Base-by-base conservation (phyloP, 2,797 vertebrate genomes). In the Typhlichthys eigenmanni region DNA sequence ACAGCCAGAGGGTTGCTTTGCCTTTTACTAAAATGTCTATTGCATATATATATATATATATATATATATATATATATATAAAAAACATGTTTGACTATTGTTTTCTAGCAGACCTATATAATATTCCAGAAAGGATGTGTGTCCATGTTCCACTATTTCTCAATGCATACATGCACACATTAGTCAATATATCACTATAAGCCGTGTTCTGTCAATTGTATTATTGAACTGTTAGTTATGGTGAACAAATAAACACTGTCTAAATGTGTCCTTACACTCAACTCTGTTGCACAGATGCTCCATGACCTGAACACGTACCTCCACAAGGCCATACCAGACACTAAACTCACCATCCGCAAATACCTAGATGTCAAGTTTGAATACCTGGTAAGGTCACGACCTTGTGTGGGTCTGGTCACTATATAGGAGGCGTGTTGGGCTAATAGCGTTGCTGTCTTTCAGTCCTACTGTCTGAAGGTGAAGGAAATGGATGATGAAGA, bases 401-500 rank as follows among this genome's bases (percentile, higher is more conserved):
- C 1, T 7, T 8, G 13, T 32, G 13, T 47, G 6, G 49, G 49
- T 14, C n/a, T n/a, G 2, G 47, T 4, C 10, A 11, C 12, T 48
- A 12, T n/a, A 7, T n/a, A 2, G 0, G 0, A 12, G 53, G 5
- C 29, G 3, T 9, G 0, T 62, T 11, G 4, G 19, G 62, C 3
- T 43, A 45, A 63, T 19, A 19, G 1, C 2, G 12, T 1, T 5
- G 50, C 16, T 60, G n/a, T 6, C 13, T 9, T 87, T 72, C 89
- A 99, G 98, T 99, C 98, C 0, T 99, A 99, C 82, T 99, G 98
- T 87, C 87, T 99, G 81, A 99, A 99, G 90, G 98, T 99, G 88
- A 99, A 99, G 83, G 98, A 99, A 85, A 98, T 99, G 98, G 98
- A 99, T 13, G 98, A 99, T 61, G 98, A 99, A 75, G 98, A 99